Evolutionary conservation across 2,888 invertebrate species (phyloP).

Genomic region (Nomada goodeniana): DNA sequence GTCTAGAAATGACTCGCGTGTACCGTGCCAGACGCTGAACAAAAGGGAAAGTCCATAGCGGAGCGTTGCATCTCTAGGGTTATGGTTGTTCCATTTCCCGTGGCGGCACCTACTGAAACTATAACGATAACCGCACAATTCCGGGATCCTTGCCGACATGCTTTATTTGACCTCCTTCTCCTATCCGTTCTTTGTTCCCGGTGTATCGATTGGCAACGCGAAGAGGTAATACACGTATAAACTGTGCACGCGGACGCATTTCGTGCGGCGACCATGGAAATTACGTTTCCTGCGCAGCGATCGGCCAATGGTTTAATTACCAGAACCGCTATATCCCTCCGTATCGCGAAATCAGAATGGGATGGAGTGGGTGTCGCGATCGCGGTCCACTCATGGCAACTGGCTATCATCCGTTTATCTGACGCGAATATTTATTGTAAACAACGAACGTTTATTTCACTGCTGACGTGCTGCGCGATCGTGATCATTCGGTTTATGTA

Average conservation of each 20-base stretch:
- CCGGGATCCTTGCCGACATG: constrained; percentile 29
- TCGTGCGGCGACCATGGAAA: constrained; percentile 46
- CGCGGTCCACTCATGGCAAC: constrained; percentile 29
- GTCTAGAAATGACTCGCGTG: constrained; percentile 3
- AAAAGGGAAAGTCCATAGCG: constrained; percentile 39
- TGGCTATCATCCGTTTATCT: constrained; percentile 48
- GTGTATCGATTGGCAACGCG: constrained; percentile 40
- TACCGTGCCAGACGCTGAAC: neutral
- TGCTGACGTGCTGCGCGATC: neutral
- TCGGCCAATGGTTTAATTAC: constrained; percentile 57
- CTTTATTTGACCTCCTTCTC: constrained; percentile 44
- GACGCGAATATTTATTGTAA: constrained; percentile 50
- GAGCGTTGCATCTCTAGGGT: constrained; percentile 27
- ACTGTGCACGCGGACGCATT: constrained; percentile 25
- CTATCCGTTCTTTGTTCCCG: constrained; percentile 30
- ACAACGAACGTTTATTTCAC: constrained; percentile 44
- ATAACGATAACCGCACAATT: constrained; percentile 55
- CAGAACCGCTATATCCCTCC: constrained; percentile 47
- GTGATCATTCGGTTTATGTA: constrained; percentile 3
- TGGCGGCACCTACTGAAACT: constrained; percentile 35
- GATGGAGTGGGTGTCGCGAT: constrained; percentile 39
- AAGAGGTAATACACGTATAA: constrained; percentile 18
- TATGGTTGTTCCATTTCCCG: constrained; percentile 47
- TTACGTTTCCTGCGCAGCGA: constrained; percentile 44
- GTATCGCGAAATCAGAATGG: constrained; percentile 50